phyloP scores from a whole-genome alignment of 2,113 vertebrate species.

The Indicator maculatus region DNA sequence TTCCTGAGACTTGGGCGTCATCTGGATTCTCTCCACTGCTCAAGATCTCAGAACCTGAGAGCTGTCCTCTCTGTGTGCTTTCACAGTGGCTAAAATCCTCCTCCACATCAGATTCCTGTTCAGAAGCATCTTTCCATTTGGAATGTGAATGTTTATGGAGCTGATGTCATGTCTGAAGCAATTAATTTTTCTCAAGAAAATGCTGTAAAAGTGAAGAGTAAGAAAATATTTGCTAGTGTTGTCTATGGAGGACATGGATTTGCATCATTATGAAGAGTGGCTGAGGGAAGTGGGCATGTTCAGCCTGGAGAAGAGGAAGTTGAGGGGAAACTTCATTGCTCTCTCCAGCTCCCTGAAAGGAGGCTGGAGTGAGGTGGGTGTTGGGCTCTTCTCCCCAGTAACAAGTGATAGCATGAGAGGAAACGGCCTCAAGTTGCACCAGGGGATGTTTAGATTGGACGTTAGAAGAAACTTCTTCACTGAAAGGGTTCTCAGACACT shows the following conservation, averaged over 20 bases:
- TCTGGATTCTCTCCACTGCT: accelerated
- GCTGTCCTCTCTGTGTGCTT: not conserved
- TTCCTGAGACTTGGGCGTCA: not conserved
- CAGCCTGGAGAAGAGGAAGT: too few species aligned
- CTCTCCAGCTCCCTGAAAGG: too few species aligned
- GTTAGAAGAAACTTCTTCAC: too few species aligned
- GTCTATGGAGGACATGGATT: not conserved
- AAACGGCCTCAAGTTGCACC: too few species aligned
- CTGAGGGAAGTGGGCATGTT: too few species aligned
- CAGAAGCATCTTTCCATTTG: not conserved
- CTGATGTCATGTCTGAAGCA: not conserved
- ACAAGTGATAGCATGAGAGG: too few species aligned
- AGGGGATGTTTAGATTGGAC: too few species aligned
- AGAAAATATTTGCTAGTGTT: not conserved
- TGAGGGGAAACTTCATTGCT: too few species aligned
- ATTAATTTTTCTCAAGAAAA: not conserved
- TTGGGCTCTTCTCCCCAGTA: too few species aligned
- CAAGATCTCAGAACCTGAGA: not conserved
- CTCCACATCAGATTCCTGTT: not conserved
- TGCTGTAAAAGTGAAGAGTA: not conserved
- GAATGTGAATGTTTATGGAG: accelerated
- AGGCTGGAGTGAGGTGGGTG: too few species aligned
- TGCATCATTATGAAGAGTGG: too few species aligned
- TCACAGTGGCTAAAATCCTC: not conserved
- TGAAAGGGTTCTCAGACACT: too few species aligned